Conservation (phyloP, 2,888 invertebrate genomes). For the Phorcus lineatus region DNA sequence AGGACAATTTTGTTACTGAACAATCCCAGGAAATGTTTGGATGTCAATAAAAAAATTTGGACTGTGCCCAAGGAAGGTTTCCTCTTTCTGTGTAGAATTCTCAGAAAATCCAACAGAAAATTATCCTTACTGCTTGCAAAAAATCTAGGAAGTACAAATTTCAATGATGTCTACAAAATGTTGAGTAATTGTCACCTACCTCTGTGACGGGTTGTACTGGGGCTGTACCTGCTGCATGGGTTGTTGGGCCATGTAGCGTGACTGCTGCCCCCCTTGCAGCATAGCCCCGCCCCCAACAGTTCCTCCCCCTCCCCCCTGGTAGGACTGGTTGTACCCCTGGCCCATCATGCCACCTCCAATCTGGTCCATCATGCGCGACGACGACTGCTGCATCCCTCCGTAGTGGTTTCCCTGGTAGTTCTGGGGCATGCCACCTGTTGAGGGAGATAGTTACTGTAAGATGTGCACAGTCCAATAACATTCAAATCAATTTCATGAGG, state of each 20-base stretch:
- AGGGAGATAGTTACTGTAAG: too few relatives aligned
- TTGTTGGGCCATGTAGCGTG: slow-evolving; percentile 61
- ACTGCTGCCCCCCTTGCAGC: slow-evolving; percentile 49
- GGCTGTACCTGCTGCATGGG: slow-evolving; percentile 44
- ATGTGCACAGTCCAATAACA: too few relatives aligned
- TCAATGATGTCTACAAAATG: too few relatives aligned
- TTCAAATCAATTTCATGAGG: too few relatives aligned
- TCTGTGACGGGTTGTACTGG: slow-evolving; percentile 53
- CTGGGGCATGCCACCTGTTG: slow-evolving; percentile 30
- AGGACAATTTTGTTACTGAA: too few relatives aligned
- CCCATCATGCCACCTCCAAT: slow-evolving; percentile 59
- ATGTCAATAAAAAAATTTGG: too few relatives aligned
- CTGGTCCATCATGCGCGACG: slow-evolving; percentile 52
- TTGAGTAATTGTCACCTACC: slow-evolving; percentile 39
- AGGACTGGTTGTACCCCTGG: slow-evolving; percentile 61
- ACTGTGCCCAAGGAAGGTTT: too few relatives aligned
- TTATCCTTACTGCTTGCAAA: too few relatives aligned
- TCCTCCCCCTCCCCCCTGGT: slow-evolving; percentile 54
- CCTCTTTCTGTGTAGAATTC: too few relatives aligned
- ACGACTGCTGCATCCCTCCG: slow-evolving; percentile 50
- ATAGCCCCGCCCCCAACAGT: slow-evolving; percentile 58
- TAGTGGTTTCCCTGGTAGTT: slow-evolving; percentile 47
- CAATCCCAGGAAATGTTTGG: too few relatives aligned
- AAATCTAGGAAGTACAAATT: too few relatives aligned
- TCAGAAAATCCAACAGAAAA: too few relatives aligned